Conservation (phyloP, 2,113 vertebrate species). For the Tapirus terrestris region DNA sequence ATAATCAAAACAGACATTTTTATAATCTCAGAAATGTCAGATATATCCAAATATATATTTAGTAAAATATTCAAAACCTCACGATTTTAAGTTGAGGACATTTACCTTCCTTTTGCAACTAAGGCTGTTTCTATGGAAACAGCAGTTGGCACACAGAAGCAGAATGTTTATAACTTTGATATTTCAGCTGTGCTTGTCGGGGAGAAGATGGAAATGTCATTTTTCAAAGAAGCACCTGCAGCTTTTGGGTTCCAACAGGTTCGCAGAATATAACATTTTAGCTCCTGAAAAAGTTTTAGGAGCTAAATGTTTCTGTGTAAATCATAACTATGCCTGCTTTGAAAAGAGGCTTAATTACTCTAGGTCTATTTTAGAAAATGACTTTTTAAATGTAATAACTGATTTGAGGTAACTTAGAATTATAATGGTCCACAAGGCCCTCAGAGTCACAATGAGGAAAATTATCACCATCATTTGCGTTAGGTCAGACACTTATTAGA, state of each 20-base stretch:
- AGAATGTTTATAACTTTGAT: constrained; percentile 75
- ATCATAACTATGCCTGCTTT: constrained; percentile 54
- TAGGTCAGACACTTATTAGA: neutral
- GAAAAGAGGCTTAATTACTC: constrained; percentile 63
- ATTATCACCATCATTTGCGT: constrained; percentile 41
- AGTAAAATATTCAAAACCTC: constrained; percentile 48
- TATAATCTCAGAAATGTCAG: neutral
- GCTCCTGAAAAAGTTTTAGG: constrained; percentile 64
- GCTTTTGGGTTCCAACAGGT: constrained; percentile 71
- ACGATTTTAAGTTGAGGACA: constrained; percentile 51
- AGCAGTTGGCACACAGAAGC: constrained; percentile 56
- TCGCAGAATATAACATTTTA: constrained; percentile 60
- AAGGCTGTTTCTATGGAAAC: constrained; percentile 65
- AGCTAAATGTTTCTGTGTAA: constrained; percentile 71
- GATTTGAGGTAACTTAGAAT: constrained; percentile 12
- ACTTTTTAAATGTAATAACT: constrained; percentile 55
- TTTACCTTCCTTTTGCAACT: constrained; percentile 53
- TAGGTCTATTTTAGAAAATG: constrained; percentile 63
- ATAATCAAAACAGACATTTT: neutral
- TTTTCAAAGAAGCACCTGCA: constrained; percentile 79
- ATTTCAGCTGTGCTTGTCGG: constrained; percentile 75
- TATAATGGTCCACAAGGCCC: neutral
- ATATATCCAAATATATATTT: neutral
- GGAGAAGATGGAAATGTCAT: constrained; percentile 73
- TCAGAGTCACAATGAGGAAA: constrained; percentile 19